phyloP scores from a whole-genome alignment of 2,888 invertebrate genomes.

The Dryomyza anilis region DNA sequence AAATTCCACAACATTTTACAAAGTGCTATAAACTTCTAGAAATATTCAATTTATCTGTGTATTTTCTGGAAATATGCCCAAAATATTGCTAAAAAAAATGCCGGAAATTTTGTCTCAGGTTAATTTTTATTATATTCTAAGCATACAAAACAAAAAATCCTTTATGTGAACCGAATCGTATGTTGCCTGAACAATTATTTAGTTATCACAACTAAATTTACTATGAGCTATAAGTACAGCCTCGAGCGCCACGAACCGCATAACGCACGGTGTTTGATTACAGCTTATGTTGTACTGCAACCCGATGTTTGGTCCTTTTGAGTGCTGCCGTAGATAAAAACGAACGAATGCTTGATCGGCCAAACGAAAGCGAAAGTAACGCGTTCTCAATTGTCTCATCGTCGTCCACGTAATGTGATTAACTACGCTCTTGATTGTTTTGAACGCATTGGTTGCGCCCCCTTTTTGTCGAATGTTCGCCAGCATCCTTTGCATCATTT shows the following conservation, averaged over 20 bases:
- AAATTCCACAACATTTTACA: too few species aligned
- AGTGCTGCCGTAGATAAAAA: background rate
- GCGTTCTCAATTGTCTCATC: too few species aligned
- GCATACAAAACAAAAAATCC: too few species aligned
- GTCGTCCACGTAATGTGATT: constrained; percentile 45
- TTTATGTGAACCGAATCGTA: too few species aligned
- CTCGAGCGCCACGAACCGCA: background rate
- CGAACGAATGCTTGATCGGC: background rate
- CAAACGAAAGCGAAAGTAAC: constrained; percentile 50
- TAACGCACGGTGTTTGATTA: background rate
- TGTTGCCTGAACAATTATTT: too few species aligned
- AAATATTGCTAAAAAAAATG: too few species aligned
- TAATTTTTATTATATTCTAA: too few species aligned
- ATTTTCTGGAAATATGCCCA: too few species aligned
- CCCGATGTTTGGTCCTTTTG: background rate
- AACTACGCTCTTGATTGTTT: constrained; percentile 55
- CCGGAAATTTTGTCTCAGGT: too few species aligned
- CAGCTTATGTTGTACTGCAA: background rate
- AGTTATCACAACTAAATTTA: too few species aligned
- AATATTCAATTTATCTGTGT: too few species aligned
- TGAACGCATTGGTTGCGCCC: constrained; percentile 49
- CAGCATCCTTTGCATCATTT: background rate
- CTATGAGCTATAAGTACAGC: constrained; percentile 8
- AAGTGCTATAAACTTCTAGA: too few species aligned
- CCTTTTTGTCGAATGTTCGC: constrained; percentile 1